These are phyloP conservation scores for Avahi laniger DNA, from an alignment of 2,797 vertebrate genomes.

Conservation along the genomic window DNA sequence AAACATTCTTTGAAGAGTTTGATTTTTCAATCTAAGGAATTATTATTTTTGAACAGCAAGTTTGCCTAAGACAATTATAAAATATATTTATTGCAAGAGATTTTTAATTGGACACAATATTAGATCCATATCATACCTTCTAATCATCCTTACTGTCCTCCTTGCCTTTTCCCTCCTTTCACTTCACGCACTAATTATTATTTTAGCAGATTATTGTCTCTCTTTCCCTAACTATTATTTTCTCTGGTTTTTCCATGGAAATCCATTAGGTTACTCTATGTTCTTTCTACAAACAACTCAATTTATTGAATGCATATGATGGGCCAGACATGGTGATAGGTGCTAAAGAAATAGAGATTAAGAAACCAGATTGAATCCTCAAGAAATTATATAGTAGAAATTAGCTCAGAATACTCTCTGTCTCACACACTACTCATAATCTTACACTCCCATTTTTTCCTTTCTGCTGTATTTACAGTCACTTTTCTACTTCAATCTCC, in stretches of 20 bases:
- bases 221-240: neutral
- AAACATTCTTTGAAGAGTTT: neutral
- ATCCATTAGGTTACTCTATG: neutral
- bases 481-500: neutral
- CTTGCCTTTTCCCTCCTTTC: neutral
- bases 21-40: neutral
- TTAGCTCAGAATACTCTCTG: neutral
- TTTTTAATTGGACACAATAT: slow-evolving; percentile 16
- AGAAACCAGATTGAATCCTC: neutral
- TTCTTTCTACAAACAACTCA: neutral
- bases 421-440: neutral
- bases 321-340: neutral
- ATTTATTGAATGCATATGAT: neutral
- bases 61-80: neutral
- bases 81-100: neutral
- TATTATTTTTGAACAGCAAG: neutral
- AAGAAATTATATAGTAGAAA: neutral
- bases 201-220: neutral
- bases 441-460: neutral
- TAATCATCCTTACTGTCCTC: neutral
- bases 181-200: neutral
- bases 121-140: neutral
- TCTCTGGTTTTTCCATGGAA: neutral
- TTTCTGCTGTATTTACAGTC: neutral
- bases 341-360: neutral